Conservation (phyloP, 2,888 invertebrate species). For the Lymantria dispar region DNA sequence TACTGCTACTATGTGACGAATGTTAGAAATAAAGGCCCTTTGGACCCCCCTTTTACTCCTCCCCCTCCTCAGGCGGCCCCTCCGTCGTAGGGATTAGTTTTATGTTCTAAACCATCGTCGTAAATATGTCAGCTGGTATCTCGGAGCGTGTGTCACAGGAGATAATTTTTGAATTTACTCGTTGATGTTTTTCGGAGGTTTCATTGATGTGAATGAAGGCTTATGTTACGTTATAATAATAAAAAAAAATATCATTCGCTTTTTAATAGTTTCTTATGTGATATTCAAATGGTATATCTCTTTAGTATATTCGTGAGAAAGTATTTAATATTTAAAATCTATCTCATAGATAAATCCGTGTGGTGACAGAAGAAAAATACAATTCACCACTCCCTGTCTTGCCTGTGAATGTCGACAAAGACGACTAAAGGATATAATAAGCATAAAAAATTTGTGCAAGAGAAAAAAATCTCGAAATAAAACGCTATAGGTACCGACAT, state of each 20-base stretch:
- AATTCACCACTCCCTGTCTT: too few relatives aligned
- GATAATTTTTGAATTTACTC: slow-evolving; percentile 79
- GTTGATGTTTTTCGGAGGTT: slow-evolving; percentile 33
- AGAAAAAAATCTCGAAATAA: too few relatives aligned
- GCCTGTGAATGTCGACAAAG: too few relatives aligned
- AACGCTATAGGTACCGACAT: too few relatives aligned
- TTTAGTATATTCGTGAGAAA: background rate
- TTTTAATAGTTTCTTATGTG: background rate
- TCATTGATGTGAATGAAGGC: background rate
- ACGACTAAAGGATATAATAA: too few relatives aligned
- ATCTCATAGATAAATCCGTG: too few relatives aligned
- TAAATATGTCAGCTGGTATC: slow-evolving; percentile 79
- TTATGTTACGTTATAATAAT: background rate
- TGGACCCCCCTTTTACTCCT: slow-evolving; percentile 43
- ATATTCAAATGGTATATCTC: background rate
- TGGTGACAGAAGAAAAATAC: too few relatives aligned
- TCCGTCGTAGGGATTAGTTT: slow-evolving; percentile 72
- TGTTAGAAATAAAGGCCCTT: slow-evolving; percentile 81
- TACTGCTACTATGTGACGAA: slow-evolving; percentile 83
- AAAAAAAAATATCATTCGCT: background rate
- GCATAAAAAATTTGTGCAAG: too few relatives aligned
- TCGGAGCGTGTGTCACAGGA: slow-evolving; percentile 60
- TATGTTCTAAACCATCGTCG: slow-evolving; percentile 76
- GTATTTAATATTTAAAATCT: too few relatives aligned
- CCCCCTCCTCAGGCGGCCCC: slow-evolving; percentile 33